Conservation (phyloP, 1,140 invertebrate species). For the Zaprionus tsacasi region DNA sequence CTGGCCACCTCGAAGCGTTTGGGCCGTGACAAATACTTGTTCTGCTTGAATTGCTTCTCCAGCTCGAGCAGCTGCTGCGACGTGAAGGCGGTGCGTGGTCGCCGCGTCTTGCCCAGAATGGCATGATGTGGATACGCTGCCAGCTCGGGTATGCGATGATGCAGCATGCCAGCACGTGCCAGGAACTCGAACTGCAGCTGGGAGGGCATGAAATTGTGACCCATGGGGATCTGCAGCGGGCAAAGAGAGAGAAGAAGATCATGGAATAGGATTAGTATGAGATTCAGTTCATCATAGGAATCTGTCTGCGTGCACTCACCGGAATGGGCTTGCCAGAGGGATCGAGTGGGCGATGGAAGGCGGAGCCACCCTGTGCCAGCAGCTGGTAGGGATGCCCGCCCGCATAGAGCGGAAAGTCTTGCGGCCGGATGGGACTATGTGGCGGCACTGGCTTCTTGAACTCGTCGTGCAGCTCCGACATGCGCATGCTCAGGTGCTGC, state of each 20-base stretch:
- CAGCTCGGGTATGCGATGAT: conserved; percentile 90
- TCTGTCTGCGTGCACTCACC: conserved; percentile 44
- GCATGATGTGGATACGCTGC: conserved; percentile 88
- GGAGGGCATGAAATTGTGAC: conserved; percentile 86
- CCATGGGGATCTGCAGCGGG: conserved; percentile 71
- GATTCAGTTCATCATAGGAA: too few relatives aligned
- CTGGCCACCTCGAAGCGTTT: conserved; percentile 99
- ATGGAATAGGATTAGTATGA: background rate
- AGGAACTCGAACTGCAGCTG: conserved; percentile 94
- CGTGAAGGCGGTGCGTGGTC: conserved; percentile 98
- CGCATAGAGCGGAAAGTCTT: conserved; percentile 83
- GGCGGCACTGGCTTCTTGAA: conserved; percentile 83
- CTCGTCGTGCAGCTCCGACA: conserved; percentile 77
- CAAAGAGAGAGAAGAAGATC: background rate
- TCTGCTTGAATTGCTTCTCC: conserved; percentile 99
- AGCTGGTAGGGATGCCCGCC: conserved; percentile 83
- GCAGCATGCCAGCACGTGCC: conserved; percentile 93
- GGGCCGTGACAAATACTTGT: conserved; percentile 99
- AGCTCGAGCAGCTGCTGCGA: conserved; percentile 98
- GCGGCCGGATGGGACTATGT: conserved; percentile 77
- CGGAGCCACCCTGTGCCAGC: conserved; percentile 76
- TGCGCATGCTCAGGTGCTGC: conserved; percentile 70
- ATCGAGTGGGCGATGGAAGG: conserved; percentile 80
- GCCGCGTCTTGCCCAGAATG: conserved; percentile 96
- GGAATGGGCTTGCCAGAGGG: conserved; percentile 83